Percentiles rank a stretch among this genome's conserved stretches.
These are phyloP conservation scores for Aphelocoma californica DNA, from an alignment of 2,797 vertebrate genomes.

Conservation along the genomic window DNA sequence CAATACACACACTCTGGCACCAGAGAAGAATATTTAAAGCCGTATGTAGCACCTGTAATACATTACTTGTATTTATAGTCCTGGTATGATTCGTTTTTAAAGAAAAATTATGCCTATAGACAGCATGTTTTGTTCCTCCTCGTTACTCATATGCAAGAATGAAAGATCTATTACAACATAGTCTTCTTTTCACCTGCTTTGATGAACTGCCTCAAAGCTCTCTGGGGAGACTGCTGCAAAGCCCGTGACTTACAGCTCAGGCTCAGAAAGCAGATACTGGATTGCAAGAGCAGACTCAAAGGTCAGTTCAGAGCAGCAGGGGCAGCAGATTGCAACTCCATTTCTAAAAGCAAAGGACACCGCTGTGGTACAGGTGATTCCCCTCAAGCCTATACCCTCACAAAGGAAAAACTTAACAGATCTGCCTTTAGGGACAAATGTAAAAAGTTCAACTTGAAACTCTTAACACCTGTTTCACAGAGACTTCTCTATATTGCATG, in stretches of 20 bases:
- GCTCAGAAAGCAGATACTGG: constrained; percentile 42
- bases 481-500: constrained; percentile 47
- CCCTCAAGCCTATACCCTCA: constrained; percentile 60
- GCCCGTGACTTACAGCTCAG: constrained; percentile 35
- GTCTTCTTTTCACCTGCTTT: constrained; percentile 27
- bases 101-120: constrained; percentile 34
- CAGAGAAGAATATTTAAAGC: constrained; percentile 3
- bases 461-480: constrained; percentile 65
- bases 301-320: constrained; percentile 19
- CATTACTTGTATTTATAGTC: constrained; percentile 10
- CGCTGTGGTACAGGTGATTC: constrained; percentile 63
- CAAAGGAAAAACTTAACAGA: constrained; percentile 54
- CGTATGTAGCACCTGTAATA: neutral
- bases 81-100: neutral
- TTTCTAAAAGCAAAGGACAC: constrained; percentile 51
- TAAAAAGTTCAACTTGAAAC: constrained; percentile 64
- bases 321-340: constrained; percentile 43
- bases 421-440: constrained; percentile 63
- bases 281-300: constrained; percentile 52
- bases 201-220: constrained; percentile 56
- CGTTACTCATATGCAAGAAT: constrained; percentile 22
- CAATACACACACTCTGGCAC: neutral
- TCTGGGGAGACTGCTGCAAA: constrained; percentile 47
- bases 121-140: constrained; percentile 8
- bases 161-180: constrained; percentile 26